These are phyloP conservation scores for Acronicta psi DNA, from an alignment of 2,888 invertebrate species.

Conservation along the genomic window DNA sequence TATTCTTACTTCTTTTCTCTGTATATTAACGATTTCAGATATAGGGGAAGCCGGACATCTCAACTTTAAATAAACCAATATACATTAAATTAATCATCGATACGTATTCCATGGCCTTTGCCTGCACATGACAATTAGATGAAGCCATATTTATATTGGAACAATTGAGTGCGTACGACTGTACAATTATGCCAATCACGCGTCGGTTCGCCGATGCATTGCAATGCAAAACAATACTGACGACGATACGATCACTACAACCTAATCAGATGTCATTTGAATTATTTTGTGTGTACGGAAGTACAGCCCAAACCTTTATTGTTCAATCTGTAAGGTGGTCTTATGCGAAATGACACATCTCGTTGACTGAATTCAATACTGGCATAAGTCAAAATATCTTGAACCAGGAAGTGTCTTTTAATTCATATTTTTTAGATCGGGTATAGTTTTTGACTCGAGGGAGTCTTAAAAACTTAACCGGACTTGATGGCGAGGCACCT, in stretches of 20 bases:
- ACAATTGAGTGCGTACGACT: conserved; percentile 67
- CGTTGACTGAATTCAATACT: too few relatives aligned
- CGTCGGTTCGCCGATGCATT: conserved; percentile 64
- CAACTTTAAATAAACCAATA: conserved; percentile 34
- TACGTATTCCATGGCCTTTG: conserved; percentile 29
- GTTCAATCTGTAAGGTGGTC: conserved; percentile 9
- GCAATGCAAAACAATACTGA: conserved; percentile 61
- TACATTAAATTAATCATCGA: conserved; percentile 39
- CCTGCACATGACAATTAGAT: conserved; percentile 64
- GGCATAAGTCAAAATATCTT: too few relatives aligned
- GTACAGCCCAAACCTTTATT: conserved; percentile 18
- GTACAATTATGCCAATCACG: conserved; percentile 74
- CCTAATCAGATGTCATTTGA: conserved; percentile 50
- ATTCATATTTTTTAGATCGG: too few relatives aligned
- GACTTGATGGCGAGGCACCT: too few relatives aligned
- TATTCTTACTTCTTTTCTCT: neutral
- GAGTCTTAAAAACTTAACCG: too few relatives aligned
- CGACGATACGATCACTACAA: conserved; percentile 43
- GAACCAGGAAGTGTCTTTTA: too few relatives aligned
- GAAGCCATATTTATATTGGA: conserved; percentile 66
- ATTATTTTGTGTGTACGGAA: conserved; percentile 51
- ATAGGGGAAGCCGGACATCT: conserved; percentile 44
- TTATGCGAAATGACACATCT: conserved; percentile 24
- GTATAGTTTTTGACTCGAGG: too few relatives aligned
- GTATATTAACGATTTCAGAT: neutral